These are phyloP conservation scores for Chascanopsetta lugubris DNA, from an alignment of 2,113 vertebrate genomes.

Conservation along the genomic window DNA sequence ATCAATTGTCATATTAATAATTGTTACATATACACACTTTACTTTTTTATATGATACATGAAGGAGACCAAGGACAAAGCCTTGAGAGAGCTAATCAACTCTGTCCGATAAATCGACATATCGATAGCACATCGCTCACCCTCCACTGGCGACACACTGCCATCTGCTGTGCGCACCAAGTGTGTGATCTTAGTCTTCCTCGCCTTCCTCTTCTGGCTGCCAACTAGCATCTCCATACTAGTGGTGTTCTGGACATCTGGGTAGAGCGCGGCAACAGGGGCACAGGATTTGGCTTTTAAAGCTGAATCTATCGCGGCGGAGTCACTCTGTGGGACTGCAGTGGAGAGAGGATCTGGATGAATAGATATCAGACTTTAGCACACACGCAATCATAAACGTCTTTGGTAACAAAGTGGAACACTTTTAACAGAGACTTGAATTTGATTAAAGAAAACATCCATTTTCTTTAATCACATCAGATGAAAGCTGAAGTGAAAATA, in stretches of 20 bases:
- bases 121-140: conserved; percentile 65
- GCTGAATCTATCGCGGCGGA: conserved; percentile 78
- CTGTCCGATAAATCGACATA: neutral
- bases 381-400: neutral
- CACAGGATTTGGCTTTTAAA: conserved; percentile 83
- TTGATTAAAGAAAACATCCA: too few relatives aligned
- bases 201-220: conserved; percentile 99
- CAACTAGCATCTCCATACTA: conserved; percentile 90
- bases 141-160: conserved; percentile 90
- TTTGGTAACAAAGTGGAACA: neutral
- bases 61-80: too few relatives aligned
- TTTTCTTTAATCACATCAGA: neutral
- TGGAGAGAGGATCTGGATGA: conserved; percentile 47
- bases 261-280: conserved; percentile 79
- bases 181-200: conserved; percentile 98
- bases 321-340: conserved; percentile 86
- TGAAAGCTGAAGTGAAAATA: too few relatives aligned
- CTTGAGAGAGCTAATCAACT: neutral
- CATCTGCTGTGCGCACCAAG: conserved; percentile 92
- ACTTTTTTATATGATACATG: too few relatives aligned
- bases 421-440: neutral
- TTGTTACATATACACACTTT: too few relatives aligned
- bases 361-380: neutral
- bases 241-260: conserved; percentile 82
- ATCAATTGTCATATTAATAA: too few relatives aligned